Conservation (phyloP, 2,113 vertebrate genomes). For the Varanus salvator region DNA sequence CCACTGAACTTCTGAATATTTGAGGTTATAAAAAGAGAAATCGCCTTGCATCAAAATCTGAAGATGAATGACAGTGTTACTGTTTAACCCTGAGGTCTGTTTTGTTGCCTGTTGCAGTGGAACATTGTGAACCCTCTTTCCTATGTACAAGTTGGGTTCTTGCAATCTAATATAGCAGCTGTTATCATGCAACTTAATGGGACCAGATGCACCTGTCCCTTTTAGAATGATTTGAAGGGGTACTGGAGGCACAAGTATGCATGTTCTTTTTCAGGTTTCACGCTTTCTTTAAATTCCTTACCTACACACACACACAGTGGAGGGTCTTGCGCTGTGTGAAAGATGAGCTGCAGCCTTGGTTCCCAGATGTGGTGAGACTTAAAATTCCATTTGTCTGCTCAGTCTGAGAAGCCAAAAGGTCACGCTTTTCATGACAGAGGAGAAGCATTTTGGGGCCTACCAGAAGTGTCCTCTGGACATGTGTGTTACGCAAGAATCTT, state of each 20-base stretch:
- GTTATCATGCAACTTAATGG: not conserved
- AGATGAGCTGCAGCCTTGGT: not conserved
- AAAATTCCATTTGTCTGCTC: slow-evolving; percentile 14
- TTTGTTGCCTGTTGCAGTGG: not conserved
- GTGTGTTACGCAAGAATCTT: not conserved
- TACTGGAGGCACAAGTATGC: too few species aligned
- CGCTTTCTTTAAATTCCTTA: not conserved
- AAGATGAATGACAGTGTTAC: not conserved
- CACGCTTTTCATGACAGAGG: not conserved
- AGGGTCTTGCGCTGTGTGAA: not conserved
- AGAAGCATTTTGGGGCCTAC: not conserved
- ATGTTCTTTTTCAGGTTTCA: not conserved
- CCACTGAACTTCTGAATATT: not conserved
- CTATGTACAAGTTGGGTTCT: too few species aligned
- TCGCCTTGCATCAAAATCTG: not conserved
- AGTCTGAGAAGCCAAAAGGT: slow-evolving; percentile 1
- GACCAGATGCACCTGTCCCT: not conserved
- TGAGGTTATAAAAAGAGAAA: not conserved
- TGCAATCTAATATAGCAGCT: not conserved
- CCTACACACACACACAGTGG: not conserved
- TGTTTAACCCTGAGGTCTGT: not conserved
- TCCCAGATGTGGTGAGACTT: not conserved
- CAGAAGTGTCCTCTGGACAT: not conserved
- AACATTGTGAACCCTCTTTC: not conserved
- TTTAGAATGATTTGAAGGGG: not conserved